phyloP scores from a whole-genome alignment of 2,888 invertebrate species.

The Troglohyphantes excavatus region DNA sequence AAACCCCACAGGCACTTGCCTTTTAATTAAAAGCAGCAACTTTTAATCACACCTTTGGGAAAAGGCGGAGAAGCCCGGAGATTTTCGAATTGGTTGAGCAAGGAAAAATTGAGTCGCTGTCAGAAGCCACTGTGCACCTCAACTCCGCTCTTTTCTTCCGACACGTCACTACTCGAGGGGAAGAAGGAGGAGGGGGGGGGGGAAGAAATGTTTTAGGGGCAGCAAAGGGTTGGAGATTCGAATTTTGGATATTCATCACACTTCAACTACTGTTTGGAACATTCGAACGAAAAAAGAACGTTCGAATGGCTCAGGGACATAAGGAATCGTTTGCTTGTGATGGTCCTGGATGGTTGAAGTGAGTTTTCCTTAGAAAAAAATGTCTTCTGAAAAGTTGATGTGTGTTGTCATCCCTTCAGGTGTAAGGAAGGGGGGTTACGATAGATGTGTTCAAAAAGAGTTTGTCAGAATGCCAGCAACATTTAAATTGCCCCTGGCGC shows the following conservation, averaged over 20 bases:
- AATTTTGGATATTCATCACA: constrained; percentile 58
- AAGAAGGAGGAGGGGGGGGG: background rate
- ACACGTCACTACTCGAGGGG: background rate
- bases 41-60: constrained; percentile 76
- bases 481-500: constrained; percentile 47
- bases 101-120: constrained; percentile 76
- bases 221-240: constrained; percentile 56
- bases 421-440: background rate
- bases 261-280: constrained; percentile 34
- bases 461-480: constrained; percentile 56
- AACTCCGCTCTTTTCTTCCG: constrained; percentile 25
- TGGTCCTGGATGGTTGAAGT: background rate
- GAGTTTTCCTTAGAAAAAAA: constrained; percentile 16
- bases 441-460: constrained; percentile 24
- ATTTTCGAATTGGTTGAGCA: constrained; percentile 67
- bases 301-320: constrained; percentile 12
- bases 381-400: background rate
- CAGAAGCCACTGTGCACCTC: constrained; percentile 29
- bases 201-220: constrained; percentile 53
- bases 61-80: constrained; percentile 42
- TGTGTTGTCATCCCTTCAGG: constrained; percentile 34
- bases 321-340: constrained; percentile 34
- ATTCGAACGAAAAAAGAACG: constrained; percentile 15
- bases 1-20: constrained; percentile 69
- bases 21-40: constrained; percentile 77